Conservation (phyloP, 2,113 vertebrate species). For the Saguinus imperator region DNA sequence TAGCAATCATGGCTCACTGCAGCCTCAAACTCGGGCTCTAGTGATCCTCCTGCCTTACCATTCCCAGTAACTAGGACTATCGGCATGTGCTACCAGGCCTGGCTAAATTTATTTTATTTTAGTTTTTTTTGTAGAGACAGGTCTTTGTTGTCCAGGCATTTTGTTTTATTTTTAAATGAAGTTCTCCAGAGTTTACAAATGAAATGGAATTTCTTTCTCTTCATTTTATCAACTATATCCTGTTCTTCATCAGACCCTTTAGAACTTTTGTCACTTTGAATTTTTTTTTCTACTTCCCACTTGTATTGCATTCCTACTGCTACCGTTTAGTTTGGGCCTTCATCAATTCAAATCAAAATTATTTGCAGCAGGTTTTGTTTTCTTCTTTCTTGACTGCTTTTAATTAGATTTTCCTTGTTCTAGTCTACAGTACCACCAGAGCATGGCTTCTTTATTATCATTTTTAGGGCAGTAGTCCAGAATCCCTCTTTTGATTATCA, state of each 20-base stretch:
- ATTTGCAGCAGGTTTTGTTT: neutral
- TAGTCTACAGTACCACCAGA: neutral
- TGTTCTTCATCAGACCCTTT: neutral
- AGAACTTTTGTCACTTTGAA: neutral
- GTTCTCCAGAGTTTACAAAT: neutral
- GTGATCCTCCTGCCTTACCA: too few species aligned
- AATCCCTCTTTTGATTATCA: neutral
- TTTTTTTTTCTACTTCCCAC: neutral
- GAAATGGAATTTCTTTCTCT: neutral
- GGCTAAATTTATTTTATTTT: too few species aligned
- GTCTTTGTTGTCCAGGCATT: too few species aligned
- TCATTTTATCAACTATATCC: neutral
- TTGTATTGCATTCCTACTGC: neutral
- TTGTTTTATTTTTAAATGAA: neutral
- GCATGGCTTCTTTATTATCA: neutral
- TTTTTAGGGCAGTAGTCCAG: neutral
- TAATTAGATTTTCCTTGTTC: neutral
- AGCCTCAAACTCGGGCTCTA: too few species aligned
- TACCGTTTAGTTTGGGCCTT: neutral
- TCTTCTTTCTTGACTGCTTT: neutral
- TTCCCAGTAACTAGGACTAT: too few species aligned
- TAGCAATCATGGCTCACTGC: too few species aligned
- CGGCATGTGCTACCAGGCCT: too few species aligned
- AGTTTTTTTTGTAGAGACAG: too few species aligned
- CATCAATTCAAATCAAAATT: neutral